Percentiles rank a stretch among this genome's conserved stretches.
Conservation (phyloP, 30 jellyfish, hydroid and myxozoan genomes). For the Nemopilema nomurai region DNA sequence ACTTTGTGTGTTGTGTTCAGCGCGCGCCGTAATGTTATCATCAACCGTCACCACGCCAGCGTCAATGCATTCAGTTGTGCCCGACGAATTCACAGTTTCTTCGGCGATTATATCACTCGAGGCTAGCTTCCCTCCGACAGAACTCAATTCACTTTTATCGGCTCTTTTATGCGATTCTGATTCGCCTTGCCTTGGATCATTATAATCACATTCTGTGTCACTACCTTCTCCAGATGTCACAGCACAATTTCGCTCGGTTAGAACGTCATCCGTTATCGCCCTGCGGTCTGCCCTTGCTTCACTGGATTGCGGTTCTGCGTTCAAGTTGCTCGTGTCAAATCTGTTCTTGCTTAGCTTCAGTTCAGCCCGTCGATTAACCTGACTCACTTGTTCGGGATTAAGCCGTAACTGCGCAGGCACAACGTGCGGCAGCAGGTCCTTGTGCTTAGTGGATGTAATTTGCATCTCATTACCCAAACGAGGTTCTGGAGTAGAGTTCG, state of each 20-base stretch:
- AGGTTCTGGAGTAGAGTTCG: conserved; percentile 67
- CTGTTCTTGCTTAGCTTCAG: conserved; percentile 38
- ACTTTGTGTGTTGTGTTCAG: conserved; percentile 1
- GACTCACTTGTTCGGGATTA: conserved; percentile 19
- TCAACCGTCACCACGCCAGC: not conserved
- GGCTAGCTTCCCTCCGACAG: not conserved
- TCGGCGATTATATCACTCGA: conserved; percentile 13
- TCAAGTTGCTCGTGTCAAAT: conserved; percentile 40
- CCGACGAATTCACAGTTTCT: not conserved
- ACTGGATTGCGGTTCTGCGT: conserved; percentile 31
- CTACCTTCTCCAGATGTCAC: conserved; percentile 58
- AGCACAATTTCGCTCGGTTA: conserved; percentile 36
- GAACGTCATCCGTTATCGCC: conserved; percentile 32
- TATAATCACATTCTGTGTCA: conserved; percentile 17
- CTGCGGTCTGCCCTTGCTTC: conserved; percentile 44
- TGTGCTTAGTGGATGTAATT: conserved; percentile 21
- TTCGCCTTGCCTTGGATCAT: not conserved
- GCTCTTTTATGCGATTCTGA: conserved; percentile 11
- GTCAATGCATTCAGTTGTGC: not conserved
- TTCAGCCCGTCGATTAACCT: conserved; percentile 15
- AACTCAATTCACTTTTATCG: not conserved
- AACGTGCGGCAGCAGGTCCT: conserved; percentile 51
- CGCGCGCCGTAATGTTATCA: not conserved
- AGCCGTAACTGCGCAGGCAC: conserved; percentile 51
- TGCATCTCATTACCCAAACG: conserved; percentile 36